Percentiles rank a stretch among this genome's conserved stretches.
Conservation (phyloP, 2,888 invertebrate species). For the Corbicula japonica region DNA sequence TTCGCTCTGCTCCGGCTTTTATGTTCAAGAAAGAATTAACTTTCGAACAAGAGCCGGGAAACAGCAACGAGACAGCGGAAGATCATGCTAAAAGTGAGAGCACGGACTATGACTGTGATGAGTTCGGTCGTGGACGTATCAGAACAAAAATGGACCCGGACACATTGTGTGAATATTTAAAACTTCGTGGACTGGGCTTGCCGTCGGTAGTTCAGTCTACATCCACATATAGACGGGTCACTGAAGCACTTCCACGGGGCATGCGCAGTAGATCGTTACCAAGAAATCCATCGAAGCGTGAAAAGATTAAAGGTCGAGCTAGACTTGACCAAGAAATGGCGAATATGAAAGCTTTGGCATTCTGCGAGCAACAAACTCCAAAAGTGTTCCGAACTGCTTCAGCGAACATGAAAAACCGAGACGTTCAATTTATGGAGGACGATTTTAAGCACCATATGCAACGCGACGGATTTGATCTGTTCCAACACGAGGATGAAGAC, state of each 20-base stretch:
- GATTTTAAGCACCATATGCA: conserved; percentile 73
- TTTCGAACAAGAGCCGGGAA: conserved; percentile 5
- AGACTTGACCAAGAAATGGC: conserved; percentile 79
- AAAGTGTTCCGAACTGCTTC: conserved; percentile 76
- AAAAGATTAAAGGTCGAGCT: conserved; percentile 78
- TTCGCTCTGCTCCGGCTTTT: conserved; percentile 62
- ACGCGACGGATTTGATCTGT: conserved; percentile 53
- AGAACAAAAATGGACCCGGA: conserved; percentile 66
- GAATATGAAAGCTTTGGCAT: conserved; percentile 77
- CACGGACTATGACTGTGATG: conserved; percentile 50
- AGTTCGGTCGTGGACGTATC: conserved; percentile 42
- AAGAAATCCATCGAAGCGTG: conserved; percentile 71
- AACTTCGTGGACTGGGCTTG: conserved; percentile 65
- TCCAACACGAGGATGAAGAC: conserved; percentile 46
- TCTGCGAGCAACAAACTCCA: conserved; percentile 76
- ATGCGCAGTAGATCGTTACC: conserved; percentile 67
- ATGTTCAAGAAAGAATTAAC: conserved; percentile 34
- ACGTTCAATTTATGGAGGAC: conserved; percentile 77
- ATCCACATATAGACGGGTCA: conserved; percentile 49
- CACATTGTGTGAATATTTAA: conserved; percentile 69
- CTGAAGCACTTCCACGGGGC: conserved; percentile 61
- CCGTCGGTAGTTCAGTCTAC: conserved; percentile 63
- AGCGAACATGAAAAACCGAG: conserved; percentile 73
- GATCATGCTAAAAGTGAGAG: conserved; percentile 38
- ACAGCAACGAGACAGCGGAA: not conserved